Percentiles rank a stretch among this genome's conserved stretches.
Evolutionary conservation across 1,140 invertebrate species (phyloP).

Genomic region (Orius laevigatus): DNA sequence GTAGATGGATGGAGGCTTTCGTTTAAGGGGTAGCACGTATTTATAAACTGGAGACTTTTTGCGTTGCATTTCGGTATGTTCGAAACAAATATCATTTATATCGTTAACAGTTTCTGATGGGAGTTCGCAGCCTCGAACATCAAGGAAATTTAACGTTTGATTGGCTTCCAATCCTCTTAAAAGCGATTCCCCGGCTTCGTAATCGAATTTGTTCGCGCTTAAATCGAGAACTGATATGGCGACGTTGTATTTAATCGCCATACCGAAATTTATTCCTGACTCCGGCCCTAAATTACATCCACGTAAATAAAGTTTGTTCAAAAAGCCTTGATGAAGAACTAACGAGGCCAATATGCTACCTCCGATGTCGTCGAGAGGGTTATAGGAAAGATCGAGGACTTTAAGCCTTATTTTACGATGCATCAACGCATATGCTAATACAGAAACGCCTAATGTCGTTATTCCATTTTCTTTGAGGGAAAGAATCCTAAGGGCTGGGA

Average conservation of each 20-base stretch:
- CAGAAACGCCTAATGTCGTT: slow-evolving; percentile 19
- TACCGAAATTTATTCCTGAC: slow-evolving; percentile 21
- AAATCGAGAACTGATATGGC: slow-evolving; percentile 24
- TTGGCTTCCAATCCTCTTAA: slow-evolving; percentile 7
- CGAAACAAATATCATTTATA: slow-evolving; percentile 3
- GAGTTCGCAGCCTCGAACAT: slow-evolving; percentile 15
- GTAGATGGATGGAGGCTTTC: too few species aligned
- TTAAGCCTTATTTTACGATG: slow-evolving; percentile 18
- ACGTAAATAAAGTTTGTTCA: slow-evolving; percentile 24
- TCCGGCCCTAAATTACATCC: slow-evolving; percentile 23
- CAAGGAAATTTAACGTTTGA: slow-evolving; percentile 6
- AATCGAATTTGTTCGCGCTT: slow-evolving; percentile 25
- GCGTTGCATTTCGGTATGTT: too few species aligned
- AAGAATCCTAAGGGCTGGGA: slow-evolving; percentile 22
- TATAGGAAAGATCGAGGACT: slow-evolving; percentile 25
- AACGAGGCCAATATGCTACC: slow-evolving; percentile 24
- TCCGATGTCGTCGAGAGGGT: slow-evolving; percentile 25
- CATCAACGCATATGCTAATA: slow-evolving; percentile 21
- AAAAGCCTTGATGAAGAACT: neutral
- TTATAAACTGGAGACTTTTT: too few species aligned
- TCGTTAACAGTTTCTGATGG: slow-evolving; percentile 5
- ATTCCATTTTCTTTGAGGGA: slow-evolving; percentile 26
- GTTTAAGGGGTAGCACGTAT: too few species aligned
- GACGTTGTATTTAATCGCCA: slow-evolving; percentile 24
- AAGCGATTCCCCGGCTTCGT: slow-evolving; percentile 21